phyloP scores from a whole-genome alignment of 2,797 vertebrate genomes.

The Luscinia luscinia region DNA sequence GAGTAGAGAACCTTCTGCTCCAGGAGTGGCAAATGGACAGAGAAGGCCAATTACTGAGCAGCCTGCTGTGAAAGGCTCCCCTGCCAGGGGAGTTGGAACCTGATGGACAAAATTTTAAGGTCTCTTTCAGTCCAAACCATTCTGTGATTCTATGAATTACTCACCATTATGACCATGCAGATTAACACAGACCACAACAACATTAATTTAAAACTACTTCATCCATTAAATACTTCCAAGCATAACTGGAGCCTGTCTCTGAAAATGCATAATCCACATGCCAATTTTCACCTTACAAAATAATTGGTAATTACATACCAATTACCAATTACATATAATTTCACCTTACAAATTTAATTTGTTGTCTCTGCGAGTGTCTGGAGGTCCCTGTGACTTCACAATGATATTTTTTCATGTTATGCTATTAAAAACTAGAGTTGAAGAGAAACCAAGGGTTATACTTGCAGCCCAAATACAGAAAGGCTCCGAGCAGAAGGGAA shows the following conservation, averaged over 20 bases:
- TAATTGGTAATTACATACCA: background rate
- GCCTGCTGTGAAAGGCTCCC: background rate
- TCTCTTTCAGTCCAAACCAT: background rate
- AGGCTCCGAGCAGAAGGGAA: background rate
- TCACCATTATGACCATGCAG: background rate
- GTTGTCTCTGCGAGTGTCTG: background rate
- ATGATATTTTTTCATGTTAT: background rate
- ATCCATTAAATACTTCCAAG: background rate
- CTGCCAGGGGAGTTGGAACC: background rate
- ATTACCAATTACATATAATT: too few relatives aligned
- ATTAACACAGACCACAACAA: background rate
- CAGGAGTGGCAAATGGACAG: background rate
- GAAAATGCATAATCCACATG: background rate
- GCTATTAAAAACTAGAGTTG: background rate
- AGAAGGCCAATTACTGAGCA: background rate
- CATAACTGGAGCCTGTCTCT: background rate
- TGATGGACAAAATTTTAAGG: background rate
- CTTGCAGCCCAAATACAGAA: background rate
- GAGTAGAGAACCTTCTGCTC: background rate
- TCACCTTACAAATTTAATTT: background rate
- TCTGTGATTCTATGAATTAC: background rate
- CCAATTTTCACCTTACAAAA: background rate
- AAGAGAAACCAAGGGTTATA: background rate
- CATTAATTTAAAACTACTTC: background rate
- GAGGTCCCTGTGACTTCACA: background rate